Evolutionary conservation across 1,140 invertebrate genomes (phyloP).

Genomic region (Nasonia giraulti): DNA sequence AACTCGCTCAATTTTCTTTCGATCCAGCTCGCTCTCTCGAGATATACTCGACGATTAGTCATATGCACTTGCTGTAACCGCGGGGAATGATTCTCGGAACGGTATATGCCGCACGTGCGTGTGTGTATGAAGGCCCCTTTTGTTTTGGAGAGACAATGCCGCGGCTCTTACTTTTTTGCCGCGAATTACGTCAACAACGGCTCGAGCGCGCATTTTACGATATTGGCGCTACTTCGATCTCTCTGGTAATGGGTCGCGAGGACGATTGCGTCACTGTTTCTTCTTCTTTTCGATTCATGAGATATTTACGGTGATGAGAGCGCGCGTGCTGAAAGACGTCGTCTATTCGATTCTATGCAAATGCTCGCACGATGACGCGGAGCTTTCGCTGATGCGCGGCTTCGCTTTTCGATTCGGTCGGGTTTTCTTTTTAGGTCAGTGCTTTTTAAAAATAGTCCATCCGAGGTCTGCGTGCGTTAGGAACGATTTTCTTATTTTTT

Average conservation of each 20-base stretch:
- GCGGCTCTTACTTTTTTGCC: background rate
- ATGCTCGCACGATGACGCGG: background rate
- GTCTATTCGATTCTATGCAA: conserved; percentile 10
- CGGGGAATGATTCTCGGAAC: no score
- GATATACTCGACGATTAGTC: no score
- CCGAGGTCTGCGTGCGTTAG: no score
- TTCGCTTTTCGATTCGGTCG: no score
- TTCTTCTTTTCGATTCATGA: conserved; percentile 1
- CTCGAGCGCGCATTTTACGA: background rate
- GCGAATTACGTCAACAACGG: background rate
- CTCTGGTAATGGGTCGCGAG: background rate
- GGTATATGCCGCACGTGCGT: background rate
- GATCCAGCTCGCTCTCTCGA: no score
- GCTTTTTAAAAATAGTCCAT: no score
- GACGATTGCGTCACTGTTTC: background rate
- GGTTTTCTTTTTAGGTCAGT: no score
- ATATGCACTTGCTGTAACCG: background rate
- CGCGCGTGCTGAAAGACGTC: no score
- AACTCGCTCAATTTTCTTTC: no score
- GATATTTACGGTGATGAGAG: background rate
- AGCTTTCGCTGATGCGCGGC: background rate
- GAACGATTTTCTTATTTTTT: no score
- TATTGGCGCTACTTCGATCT: background rate
- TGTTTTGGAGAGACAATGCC: background rate
- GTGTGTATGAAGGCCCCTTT: background rate